Conservation (phyloP, 2,797 vertebrate species). For the Hafferia zeledoni region DNA sequence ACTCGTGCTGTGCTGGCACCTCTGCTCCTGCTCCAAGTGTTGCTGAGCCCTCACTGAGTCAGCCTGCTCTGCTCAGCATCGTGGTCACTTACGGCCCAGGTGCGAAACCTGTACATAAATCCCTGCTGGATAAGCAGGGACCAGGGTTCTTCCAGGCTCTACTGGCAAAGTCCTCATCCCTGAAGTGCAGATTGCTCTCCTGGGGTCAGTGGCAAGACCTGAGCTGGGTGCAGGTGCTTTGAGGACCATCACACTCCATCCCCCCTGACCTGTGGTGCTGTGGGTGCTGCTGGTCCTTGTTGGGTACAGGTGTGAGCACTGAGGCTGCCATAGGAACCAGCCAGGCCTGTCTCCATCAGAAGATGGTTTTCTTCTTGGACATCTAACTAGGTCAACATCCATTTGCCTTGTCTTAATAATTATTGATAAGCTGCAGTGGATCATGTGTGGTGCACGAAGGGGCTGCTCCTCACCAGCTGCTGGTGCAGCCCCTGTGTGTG, state of each 20-base stretch:
- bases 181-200: neutral
- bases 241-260: neutral
- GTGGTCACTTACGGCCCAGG: neutral
- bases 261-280: fast-evolving
- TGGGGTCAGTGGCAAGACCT: fast-evolving
- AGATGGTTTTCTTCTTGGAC: constrained; percentile 57
- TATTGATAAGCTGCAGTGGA: constrained; percentile 49
- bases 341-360: neutral
- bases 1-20: fast-evolving
- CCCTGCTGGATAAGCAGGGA: neutral
- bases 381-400: constrained; percentile 70
- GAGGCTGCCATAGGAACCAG: neutral
- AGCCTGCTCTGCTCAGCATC: neutral
- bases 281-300: neutral
- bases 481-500: neutral
- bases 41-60: neutral
- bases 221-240: fast-evolving
- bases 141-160: neutral
- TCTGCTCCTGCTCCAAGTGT: neutral
- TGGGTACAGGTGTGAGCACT: neutral
- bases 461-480: neutral
- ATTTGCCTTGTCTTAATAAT: constrained; percentile 65
- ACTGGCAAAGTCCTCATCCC: neutral
- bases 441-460: neutral
- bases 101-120: fast-evolving